Base-by-base conservation (phyloP, 2,797 vertebrate genomes). In the Aeoliscus strigatus region DNA sequence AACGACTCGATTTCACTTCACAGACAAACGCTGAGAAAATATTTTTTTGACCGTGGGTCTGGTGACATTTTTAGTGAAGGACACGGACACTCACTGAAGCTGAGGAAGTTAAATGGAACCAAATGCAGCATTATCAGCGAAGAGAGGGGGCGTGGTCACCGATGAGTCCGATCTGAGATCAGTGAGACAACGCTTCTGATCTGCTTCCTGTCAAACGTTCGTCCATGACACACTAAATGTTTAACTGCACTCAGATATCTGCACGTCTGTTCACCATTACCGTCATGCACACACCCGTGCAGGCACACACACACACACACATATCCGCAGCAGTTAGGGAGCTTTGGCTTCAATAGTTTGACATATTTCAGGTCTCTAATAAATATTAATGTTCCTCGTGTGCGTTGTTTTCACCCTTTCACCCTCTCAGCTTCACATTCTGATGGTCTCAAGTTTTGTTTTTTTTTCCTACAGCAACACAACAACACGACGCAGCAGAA, bases 201-300 rank as follows among this genome's bases (percentile, higher is more conserved):
- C 80, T 88, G 86, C 72, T 86, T 80, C 61, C 46, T 61, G 79
- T 87, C 80, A 77, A 42, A 47, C 53, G 43, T 49, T 64, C 60
- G 49, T 39, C 44, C 34, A 65, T 70, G 79, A 82, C 81, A 80
- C 59, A 72, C 46, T 73, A 82, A 86, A 77, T 61, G 47, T 62
- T 40, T 66, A 75, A 77, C 48, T 54, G 56, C 78, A 44, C 52
- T 55, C 60, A 67, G 69, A 77, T 77, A 66, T 79, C 79, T 62
- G 15, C 51, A 74, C 72, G 70, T 77, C 66, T 83, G 75, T 44
- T 79, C 27, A 29, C 68, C 58, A 81, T 86, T 81, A 81, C 50
- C 44, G 46, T 11, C n/a, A n/a, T n/a, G n/a, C n/a, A n/a, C n/a
- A n/a, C n/a, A n/a, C n/a, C n/a, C n/a, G n/a, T n/a, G n/a, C n/a